Percentiles rank a stretch among this genome's conserved stretches.
phyloP scores from a whole-genome alignment of 2,113 vertebrate genomes.

The Pseudolaguvia tuberculata region DNA sequence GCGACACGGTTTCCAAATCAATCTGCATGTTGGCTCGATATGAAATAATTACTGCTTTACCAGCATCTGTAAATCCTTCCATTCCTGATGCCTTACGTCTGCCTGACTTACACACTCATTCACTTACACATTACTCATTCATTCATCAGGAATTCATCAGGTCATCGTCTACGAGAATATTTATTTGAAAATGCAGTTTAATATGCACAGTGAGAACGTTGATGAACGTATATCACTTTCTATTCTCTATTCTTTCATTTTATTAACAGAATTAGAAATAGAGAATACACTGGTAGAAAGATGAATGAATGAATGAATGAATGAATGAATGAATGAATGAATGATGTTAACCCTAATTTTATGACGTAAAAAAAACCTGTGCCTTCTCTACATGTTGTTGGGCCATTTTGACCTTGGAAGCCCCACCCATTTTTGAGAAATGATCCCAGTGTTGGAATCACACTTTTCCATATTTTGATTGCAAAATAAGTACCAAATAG shows the following conservation, averaged over 20 bases:
- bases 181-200: background rate
- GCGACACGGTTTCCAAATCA: constrained; percentile 50
- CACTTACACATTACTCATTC: constrained; percentile 16
- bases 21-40: constrained; percentile 46
- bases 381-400: no score
- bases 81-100: constrained; percentile 52
- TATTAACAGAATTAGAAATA: no score
- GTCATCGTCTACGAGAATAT: constrained; percentile 3
- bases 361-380: no score
- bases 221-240: constrained; percentile 17
- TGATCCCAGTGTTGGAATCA: no score
- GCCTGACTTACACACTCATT: constrained; percentile 36
- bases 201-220: background rate
- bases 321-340: no score
- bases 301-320: no score
- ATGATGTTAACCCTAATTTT: no score
- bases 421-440: no score
- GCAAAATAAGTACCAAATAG: no score
- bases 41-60: constrained; percentile 61
- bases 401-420: no score
- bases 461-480: no score
- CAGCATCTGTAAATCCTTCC: constrained; percentile 62
- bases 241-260: constrained; percentile 7
- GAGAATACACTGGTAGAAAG: background rate
- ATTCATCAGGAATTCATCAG: constrained; percentile 43